phyloP scores from a whole-genome alignment of 2,888 invertebrate genomes.

The Dascillus cervinus region DNA sequence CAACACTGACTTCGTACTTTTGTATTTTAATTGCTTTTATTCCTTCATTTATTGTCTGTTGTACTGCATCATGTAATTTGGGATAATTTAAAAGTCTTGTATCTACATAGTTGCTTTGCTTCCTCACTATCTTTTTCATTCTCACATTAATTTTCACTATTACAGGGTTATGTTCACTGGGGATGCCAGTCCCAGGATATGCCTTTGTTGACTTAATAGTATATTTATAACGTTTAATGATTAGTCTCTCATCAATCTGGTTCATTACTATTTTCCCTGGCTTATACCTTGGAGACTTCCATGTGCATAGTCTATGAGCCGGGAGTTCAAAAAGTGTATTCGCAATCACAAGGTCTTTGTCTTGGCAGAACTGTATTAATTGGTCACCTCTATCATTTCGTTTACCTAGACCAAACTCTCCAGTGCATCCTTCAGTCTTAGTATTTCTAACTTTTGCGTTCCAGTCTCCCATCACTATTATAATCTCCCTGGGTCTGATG shows the following conservation, averaged over 20 bases:
- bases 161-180: no score
- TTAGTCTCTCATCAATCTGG: no score
- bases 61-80: conserved; percentile 1
- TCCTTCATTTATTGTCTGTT: conserved; percentile 2
- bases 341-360: not conserved
- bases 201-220: conserved; percentile 2
- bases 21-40: conserved; percentile 1
- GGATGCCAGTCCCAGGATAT: no score
- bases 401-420: conserved; percentile 1
- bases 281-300: no score
- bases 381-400: conserved; percentile 4
- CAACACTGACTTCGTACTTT: not conserved
- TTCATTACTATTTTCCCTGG: no score
- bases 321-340: conserved; percentile 3
- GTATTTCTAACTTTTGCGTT: conserved; percentile 1
- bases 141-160: no score
- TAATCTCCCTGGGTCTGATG: conserved; percentile 2
- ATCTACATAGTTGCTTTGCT: conserved; percentile 1
- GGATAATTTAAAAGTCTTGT: conserved; percentile 3
- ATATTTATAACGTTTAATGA: no score
- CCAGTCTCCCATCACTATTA: conserved; percentile 2
- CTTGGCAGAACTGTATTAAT: conserved; percentile 4
- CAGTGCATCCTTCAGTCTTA: not conserved
- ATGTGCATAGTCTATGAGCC: conserved; percentile 2
- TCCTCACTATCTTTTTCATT: conserved; percentile 1